A percentile compares a stretch with the other conserved stretches of the same genome.
Conservation (phyloP, 2,113 vertebrate species). For the Calyptomena viridis region DNA sequence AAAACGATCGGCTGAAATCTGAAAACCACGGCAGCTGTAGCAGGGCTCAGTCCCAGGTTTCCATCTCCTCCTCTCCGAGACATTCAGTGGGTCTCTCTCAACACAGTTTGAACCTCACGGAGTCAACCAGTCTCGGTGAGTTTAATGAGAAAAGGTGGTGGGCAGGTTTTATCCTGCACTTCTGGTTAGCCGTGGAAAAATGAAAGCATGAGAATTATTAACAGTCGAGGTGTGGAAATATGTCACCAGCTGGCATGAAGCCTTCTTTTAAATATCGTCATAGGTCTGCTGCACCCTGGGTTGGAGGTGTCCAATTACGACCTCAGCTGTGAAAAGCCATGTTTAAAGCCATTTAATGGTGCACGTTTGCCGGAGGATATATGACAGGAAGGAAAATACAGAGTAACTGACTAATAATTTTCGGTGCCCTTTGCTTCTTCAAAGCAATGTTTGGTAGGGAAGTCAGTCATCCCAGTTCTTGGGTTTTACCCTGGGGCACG, state of each 20-base stretch:
- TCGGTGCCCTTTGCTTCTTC: not conserved
- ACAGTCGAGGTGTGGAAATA: constrained; percentile 27
- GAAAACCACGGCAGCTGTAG: constrained; percentile 88
- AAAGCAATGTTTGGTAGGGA: not conserved
- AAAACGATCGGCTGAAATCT: constrained; percentile 92
- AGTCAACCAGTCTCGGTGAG: constrained; percentile 95
- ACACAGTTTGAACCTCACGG: constrained; percentile 90
- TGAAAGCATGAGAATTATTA: not conserved
- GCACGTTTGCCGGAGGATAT: not conserved
- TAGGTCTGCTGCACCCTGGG: constrained; percentile 35
- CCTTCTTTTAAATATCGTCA: constrained; percentile 41
- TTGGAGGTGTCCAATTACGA: constrained; percentile 39
- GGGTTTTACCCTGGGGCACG: not conserved
- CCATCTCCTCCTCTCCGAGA: constrained; percentile 84
- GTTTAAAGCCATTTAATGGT: constrained; percentile 53
- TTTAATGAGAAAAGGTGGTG: not conserved
- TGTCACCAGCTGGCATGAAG: constrained; percentile 59
- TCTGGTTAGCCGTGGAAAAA: constrained; percentile 17
- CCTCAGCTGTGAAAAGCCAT: constrained; percentile 46
- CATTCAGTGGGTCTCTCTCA: constrained; percentile 81
- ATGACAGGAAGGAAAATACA: not conserved
- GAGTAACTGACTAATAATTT: constrained; percentile 6
- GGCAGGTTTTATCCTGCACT: constrained; percentile 36
- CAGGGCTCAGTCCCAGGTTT: constrained; percentile 86
- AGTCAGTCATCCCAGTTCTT: not conserved